Percentiles rank a stretch among this genome's conserved stretches.
Evolutionary conservation across 2,797 vertebrate genomes (phyloP).

Genomic region (Arnoldichthys spilopterus): DNA sequence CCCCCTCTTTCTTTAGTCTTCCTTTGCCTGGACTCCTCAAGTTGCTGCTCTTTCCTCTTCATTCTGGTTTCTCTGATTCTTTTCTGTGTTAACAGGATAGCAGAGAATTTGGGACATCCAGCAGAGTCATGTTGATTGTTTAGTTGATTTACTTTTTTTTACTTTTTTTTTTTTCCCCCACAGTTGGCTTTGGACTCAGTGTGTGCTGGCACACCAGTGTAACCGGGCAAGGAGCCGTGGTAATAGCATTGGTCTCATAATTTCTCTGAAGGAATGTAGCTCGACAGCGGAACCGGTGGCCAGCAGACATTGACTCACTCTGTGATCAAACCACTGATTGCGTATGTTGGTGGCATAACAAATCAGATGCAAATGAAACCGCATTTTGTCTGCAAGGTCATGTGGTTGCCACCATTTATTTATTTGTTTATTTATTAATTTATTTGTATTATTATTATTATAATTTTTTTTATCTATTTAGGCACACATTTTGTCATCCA

Average conservation of each 20-base stretch:
- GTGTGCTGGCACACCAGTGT: conserved; percentile 66
- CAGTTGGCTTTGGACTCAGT: conserved; percentile 70
- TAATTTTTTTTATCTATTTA: background rate
- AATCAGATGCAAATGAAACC: conserved; percentile 16
- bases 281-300: conserved; percentile 52
- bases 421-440: background rate
- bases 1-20: conserved; percentile 37
- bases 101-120: conserved; percentile 74
- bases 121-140: conserved; percentile 53
- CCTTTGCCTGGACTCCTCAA: conserved; percentile 55
- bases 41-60: conserved; percentile 45
- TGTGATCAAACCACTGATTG: conserved; percentile 66
- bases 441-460: no score
- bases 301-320: conserved; percentile 76
- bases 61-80: conserved; percentile 46
- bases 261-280: background rate
- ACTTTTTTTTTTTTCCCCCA: conserved; percentile 63
- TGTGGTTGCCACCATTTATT: conserved; percentile 58
- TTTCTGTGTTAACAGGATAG: conserved; percentile 64
- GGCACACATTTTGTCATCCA: conserved; percentile 60
- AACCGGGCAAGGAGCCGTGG: background rate
- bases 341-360: conserved; percentile 62
- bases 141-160: conserved; percentile 63
- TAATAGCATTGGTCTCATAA: background rate
- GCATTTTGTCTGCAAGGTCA: conserved; percentile 16